These are phyloP conservation scores for Danio rerio DNA, from an alignment of 2,113 vertebrate species.

Conservation along the genomic window DNA sequence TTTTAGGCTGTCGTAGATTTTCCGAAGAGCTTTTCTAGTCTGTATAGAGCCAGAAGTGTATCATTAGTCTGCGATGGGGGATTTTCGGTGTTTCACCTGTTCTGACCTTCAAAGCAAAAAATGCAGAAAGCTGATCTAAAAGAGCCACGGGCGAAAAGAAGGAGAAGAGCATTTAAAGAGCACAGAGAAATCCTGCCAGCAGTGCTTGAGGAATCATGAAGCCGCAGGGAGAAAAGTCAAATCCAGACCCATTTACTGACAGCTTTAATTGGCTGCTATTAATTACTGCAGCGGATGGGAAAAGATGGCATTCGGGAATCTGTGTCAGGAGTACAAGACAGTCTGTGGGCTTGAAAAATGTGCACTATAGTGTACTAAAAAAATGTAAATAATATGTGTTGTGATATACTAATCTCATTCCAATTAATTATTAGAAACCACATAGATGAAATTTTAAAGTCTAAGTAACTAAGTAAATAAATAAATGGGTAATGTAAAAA, in stretches of 20 bases:
- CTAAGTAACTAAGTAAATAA: too few relatives aligned
- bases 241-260: not conserved
- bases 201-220: constrained; percentile 37
- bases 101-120: constrained; percentile 65
- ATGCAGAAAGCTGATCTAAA: constrained; percentile 30
- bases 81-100: constrained; percentile 29
- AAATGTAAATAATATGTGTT: too few relatives aligned
- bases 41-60: not conserved
- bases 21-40: not conserved
- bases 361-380: too few relatives aligned
- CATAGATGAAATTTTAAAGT: too few relatives aligned
- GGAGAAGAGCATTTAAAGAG: constrained; percentile 55
- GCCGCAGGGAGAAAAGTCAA: not conserved
- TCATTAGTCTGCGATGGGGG: not conserved
- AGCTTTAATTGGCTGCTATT: not conserved
- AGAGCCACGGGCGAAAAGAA: constrained; percentile 22
- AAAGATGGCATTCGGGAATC: constrained; percentile 6
- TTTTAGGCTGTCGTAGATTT: not conserved
- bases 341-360: not conserved
- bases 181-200: constrained; percentile 56
- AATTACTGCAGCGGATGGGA: constrained; percentile 69
- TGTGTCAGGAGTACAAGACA: not conserved
- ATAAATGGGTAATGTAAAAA: too few relatives aligned
- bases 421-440: too few relatives aligned
- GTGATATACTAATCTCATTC: too few relatives aligned